A percentile compares a stretch with the other conserved stretches of the same genome.
These are phyloP conservation scores for Xenopus laevis DNA, from an alignment of 2,113 vertebrate species.

Conservation along the genomic window DNA sequence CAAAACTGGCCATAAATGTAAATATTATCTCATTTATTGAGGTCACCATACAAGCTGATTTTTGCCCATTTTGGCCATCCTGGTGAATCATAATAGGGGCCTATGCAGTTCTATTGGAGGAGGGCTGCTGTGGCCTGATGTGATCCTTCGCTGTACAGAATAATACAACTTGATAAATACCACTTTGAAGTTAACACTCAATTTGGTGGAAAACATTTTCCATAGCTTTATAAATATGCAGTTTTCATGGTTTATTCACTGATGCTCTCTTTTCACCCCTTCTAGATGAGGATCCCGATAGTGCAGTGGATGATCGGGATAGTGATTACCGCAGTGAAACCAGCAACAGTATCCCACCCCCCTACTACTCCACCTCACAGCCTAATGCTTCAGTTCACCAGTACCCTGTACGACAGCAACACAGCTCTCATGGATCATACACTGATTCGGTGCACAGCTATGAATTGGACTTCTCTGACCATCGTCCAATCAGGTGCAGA, in stretches of 20 bases:
- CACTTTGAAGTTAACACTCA: too few species aligned
- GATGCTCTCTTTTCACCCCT: not conserved
- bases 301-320: constrained; percentile 90
- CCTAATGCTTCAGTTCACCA: constrained; percentile 96
- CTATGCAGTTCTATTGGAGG: too few species aligned
- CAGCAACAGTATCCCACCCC: constrained; percentile 93
- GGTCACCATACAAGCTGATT: too few species aligned
- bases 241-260: not conserved
- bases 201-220: too few species aligned
- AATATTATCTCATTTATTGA: too few species aligned
- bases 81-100: too few species aligned
- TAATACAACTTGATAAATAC: too few species aligned
- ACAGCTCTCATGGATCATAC: constrained; percentile 74
- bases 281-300: constrained; percentile 94
- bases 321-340: constrained; percentile 98
- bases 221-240: too few species aligned
- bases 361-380: constrained; percentile 92
- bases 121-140: too few species aligned
- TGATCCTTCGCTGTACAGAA: too few species aligned
- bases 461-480: constrained; percentile 82
- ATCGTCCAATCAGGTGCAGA: constrained; percentile 81
- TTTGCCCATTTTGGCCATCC: too few species aligned
- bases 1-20: too few species aligned
- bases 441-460: constrained; percentile 75
- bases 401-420: constrained; percentile 83